Evolutionary conservation across 2,888 invertebrate genomes (phyloP).

Genomic region (Athalia circularis): DNA sequence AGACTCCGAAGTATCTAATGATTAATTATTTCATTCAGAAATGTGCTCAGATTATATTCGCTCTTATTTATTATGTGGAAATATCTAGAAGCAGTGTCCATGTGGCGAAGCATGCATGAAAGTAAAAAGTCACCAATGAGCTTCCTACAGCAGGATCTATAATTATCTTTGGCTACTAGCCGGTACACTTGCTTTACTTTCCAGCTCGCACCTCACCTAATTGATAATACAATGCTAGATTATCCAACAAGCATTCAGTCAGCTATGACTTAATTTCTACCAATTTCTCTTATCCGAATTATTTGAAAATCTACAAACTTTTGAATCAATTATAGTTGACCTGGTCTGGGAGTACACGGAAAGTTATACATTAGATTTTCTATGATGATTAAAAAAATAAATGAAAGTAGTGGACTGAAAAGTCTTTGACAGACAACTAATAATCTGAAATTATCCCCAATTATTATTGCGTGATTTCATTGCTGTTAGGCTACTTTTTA

Average conservation of each 20-base stretch:
- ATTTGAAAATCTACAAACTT: too few species aligned
- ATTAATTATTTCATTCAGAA: too few species aligned
- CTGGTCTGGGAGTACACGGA: too few species aligned
- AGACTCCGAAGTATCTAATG: too few species aligned
- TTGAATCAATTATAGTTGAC: too few species aligned
- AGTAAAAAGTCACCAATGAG: conserved; percentile 57
- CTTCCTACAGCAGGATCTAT: conserved; percentile 62
- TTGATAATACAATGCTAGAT: conserved; percentile 46
- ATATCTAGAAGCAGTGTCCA: conserved; percentile 40
- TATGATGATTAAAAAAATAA: conserved; percentile 59
- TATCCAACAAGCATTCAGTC: conserved; percentile 13
- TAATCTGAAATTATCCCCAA: conserved; percentile 28
- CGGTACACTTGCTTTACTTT: conserved; percentile 65
- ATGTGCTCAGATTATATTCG: too few species aligned
- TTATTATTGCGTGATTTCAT: not conserved
- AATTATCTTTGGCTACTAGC: conserved; percentile 66
- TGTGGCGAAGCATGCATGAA: conserved; percentile 49
- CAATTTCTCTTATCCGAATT: not conserved
- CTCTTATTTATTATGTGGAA: not conserved
- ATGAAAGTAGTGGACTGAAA: conserved; percentile 70
- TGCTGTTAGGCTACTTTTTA: not conserved
- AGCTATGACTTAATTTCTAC: not conserved
- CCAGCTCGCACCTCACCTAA: conserved; percentile 55
- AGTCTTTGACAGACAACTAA: conserved; percentile 58
- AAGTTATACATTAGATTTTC: not conserved